Evolutionary conservation across 2,888 invertebrate genomes (phyloP).

Genomic region (Amorpha juglandis): DNA sequence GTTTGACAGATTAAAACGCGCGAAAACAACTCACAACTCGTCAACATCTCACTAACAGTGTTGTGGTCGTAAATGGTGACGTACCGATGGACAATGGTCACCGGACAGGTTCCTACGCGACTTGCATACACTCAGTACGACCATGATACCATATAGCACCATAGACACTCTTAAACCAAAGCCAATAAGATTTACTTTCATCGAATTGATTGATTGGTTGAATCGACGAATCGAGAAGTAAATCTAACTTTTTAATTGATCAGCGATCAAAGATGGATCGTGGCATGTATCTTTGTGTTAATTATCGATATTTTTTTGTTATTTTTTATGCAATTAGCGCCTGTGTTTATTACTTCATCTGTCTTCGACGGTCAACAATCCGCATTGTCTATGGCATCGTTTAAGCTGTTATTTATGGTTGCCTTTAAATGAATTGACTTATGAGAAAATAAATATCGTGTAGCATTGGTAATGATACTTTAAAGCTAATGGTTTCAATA

Average conservation of each 20-base stretch:
- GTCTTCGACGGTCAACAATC: slow-evolving; percentile 20
- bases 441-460: not conserved
- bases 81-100: slow-evolving; percentile 19
- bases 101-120: slow-evolving; percentile 21
- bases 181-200: slow-evolving; percentile 17
- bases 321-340: slow-evolving; percentile 24
- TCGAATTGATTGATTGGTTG: too few relatives aligned
- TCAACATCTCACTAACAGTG: slow-evolving; percentile 22
- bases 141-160: not conserved
- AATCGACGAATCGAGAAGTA: slow-evolving; percentile 10
- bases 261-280: slow-evolving; percentile 24
- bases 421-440: not conserved
- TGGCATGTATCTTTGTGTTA: slow-evolving; percentile 23
- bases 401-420: slow-evolving; percentile 13
- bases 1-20: slow-evolving; percentile 22
- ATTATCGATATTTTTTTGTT: slow-evolving; percentile 24
- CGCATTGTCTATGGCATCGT: slow-evolving; percentile 18
- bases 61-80: slow-evolving; percentile 22
- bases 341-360: slow-evolving; percentile 24
- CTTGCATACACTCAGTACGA: slow-evolving; percentile 12
- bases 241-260: slow-evolving; percentile 25
- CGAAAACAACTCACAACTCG: slow-evolving; percentile 19
- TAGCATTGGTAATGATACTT: not conserved
- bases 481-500: not conserved
- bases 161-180: slow-evolving; percentile 16